Percentiles rank a stretch among this genome's conserved stretches.
Conservation (phyloP, 2,113 vertebrate genomes). For the Siphamia tubifer region DNA sequence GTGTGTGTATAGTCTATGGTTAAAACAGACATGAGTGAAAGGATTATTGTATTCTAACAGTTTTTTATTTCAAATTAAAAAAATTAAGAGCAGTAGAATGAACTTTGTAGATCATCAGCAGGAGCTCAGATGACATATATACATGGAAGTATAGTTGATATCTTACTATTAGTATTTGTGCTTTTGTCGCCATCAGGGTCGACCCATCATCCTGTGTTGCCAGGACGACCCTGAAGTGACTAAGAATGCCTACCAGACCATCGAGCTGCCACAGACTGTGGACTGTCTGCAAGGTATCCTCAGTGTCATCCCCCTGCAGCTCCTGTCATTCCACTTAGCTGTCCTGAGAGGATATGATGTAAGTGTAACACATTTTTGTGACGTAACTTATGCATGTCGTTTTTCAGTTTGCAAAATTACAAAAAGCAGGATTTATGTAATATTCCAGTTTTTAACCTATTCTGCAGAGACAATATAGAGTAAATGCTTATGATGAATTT, state of each 20-base stretch:
- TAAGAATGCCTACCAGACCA: slow-evolving; percentile 88
- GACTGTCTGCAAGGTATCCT: slow-evolving; percentile 96
- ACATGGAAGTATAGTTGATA: neutral
- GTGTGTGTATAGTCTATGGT: too few species aligned
- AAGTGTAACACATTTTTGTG: slow-evolving; percentile 54
- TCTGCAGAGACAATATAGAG: too few species aligned
- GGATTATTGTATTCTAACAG: too few species aligned
- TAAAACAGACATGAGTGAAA: too few species aligned
- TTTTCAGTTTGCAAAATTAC: too few species aligned
- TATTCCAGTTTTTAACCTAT: neutral
- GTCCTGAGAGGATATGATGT: slow-evolving; percentile 95
- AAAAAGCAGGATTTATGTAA: neutral
- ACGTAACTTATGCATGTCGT: too few species aligned
- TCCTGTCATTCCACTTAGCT: slow-evolving; percentile 95
- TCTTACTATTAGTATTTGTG: neutral
- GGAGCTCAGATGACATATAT: too few species aligned
- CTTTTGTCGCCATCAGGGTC: slow-evolving; percentile 78
- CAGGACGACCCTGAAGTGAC: slow-evolving; percentile 87
- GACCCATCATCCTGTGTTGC: slow-evolving; percentile 93
- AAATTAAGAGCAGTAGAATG: too few species aligned
- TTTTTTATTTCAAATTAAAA: too few species aligned
- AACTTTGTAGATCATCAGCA: too few species aligned
- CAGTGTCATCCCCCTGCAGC: slow-evolving; percentile 92
- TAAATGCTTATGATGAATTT: too few species aligned
- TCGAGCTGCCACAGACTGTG: slow-evolving; percentile 91